phyloP scores from a whole-genome alignment of 2,113 vertebrate species.

The Anser brachyrhynchus region DNA sequence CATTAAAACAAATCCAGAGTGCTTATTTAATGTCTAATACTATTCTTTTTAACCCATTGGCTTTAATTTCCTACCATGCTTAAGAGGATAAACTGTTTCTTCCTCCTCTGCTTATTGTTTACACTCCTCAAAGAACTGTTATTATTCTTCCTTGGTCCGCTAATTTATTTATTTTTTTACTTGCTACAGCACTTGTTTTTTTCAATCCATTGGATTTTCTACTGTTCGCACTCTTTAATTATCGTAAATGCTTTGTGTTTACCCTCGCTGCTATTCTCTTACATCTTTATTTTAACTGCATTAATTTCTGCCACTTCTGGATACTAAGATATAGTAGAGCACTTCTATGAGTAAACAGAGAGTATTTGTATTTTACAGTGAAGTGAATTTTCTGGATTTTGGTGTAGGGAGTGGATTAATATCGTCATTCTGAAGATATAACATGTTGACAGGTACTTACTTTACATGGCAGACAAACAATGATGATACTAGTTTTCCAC shows the following conservation, averaged over 20 bases:
- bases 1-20: not conserved
- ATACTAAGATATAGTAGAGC: constrained; percentile 46
- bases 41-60: not conserved
- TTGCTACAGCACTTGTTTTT: not conserved
- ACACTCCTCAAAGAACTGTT: not conserved
- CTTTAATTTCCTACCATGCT: not conserved
- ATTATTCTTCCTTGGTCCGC: not conserved
- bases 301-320: constrained; percentile 19
- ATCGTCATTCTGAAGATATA: constrained; percentile 7
- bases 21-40: constrained; percentile 15
- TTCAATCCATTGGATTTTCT: constrained; percentile 23
- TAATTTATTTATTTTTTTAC: not conserved
- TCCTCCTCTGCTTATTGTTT: not conserved
- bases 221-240: not conserved
- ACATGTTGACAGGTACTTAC: constrained; percentile 28
- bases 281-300: constrained; percentile 19
- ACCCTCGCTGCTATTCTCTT: not conserved
- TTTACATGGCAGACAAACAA: constrained; percentile 38
- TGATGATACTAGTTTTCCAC: constrained; percentile 49
- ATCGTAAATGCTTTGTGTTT: constrained; percentile 1
- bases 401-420: constrained; percentile 1
- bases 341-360: constrained; percentile 5
- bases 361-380: constrained; percentile 25
- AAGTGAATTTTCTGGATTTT: constrained; percentile 23
- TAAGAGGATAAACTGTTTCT: constrained; percentile 26